Conservation (phyloP, 2,113 vertebrate species). For the Periophthalmodon schlosseri region DNA sequence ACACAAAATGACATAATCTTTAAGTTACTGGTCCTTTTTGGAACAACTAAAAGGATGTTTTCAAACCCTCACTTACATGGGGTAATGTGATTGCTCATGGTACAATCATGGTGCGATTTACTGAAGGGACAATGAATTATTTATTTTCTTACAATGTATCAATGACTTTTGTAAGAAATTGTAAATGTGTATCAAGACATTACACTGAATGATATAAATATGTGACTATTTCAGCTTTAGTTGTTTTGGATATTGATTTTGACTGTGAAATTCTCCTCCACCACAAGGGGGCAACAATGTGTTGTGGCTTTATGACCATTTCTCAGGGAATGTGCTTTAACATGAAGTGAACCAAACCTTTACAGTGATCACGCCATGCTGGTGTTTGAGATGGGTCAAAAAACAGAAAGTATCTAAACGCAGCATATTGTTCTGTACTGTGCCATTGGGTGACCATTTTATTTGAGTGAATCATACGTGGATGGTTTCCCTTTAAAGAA, state of each 20-base stretch:
- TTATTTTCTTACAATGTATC: constrained; percentile 75
- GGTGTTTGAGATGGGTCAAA: background rate
- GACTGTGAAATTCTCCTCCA: constrained; percentile 56
- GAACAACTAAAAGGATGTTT: background rate
- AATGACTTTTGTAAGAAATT: constrained; percentile 61
- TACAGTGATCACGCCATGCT: constrained; percentile 21
- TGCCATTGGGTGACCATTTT: constrained; percentile 44
- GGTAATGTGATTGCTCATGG: constrained; percentile 1
- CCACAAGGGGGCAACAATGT: constrained; percentile 55
- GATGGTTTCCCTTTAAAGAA: constrained; percentile 11
- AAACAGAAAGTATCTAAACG: constrained; percentile 15
- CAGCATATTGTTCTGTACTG: constrained; percentile 48
- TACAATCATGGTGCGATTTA: constrained; percentile 23
- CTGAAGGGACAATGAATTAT: constrained; percentile 55
- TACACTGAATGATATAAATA: constrained; percentile 25
- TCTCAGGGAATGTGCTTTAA: constrained; percentile 69
- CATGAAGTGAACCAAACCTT: constrained; percentile 46
- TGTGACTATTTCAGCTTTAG: constrained; percentile 42
- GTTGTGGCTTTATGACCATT: constrained; percentile 62
- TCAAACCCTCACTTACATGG: background rate
- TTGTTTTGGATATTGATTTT: constrained; percentile 23
- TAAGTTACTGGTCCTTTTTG: background rate
- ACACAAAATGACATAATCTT: background rate
- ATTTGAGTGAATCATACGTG: constrained; percentile 1
- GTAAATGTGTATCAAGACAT: constrained; percentile 31